Evolutionary conservation across 2,113 vertebrate species (phyloP).

Genomic region (Micronycteris hirsuta): DNA sequence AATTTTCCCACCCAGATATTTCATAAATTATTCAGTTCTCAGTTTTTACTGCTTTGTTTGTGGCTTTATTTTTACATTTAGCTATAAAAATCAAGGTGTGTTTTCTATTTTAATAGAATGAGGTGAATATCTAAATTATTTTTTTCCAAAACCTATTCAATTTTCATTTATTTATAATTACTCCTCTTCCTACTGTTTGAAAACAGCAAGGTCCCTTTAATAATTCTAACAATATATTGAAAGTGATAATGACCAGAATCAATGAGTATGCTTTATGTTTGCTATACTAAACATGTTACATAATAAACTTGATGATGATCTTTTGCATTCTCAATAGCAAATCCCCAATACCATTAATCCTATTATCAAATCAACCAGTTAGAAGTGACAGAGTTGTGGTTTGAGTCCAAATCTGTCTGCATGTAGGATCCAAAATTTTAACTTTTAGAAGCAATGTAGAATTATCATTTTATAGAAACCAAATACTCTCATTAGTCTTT

Average conservation of each 20-base stretch:
- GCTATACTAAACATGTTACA: neutral
- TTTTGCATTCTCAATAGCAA: neutral
- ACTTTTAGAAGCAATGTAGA: neutral
- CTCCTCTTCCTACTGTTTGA: neutral
- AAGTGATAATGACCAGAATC: neutral
- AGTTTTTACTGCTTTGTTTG: constrained; percentile 18
- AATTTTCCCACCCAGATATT: constrained; percentile 18
- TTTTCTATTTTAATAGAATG: constrained; percentile 38
- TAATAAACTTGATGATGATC: neutral
- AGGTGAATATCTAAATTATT: neutral
- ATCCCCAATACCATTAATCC: neutral
- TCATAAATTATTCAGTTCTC: constrained; percentile 44
- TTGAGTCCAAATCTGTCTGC: neutral
- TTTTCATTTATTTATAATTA: constrained; percentile 25
- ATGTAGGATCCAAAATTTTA: neutral
- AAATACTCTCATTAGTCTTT: neutral
- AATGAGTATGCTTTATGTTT: neutral
- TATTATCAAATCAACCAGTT: neutral
- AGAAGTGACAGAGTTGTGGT: neutral
- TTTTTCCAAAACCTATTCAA: neutral
- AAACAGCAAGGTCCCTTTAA: neutral
- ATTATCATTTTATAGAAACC: neutral
- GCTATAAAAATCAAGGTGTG: neutral
- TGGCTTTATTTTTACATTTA: constrained; percentile 44
- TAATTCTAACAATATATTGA: neutral